Percentiles rank a stretch among this genome's conserved stretches.
Conservation (phyloP, 2,113 vertebrate genomes). For the Bubo scandiacus region DNA sequence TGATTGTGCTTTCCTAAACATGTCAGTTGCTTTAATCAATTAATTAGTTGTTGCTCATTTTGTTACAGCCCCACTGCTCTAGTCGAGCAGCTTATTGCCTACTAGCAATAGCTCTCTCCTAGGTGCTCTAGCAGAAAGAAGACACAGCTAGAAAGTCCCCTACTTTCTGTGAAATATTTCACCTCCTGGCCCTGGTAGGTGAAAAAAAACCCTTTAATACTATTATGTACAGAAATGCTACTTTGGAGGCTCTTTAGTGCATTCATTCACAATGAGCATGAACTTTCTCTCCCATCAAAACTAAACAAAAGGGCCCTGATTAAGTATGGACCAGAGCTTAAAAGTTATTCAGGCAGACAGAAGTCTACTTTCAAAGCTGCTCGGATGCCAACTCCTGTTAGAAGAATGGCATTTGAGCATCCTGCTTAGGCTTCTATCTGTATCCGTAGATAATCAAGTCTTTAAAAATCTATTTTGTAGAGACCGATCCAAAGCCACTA, state of each 20-base stretch:
- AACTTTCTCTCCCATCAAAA: neutral
- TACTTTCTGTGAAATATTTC: neutral
- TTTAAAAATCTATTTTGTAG: neutral
- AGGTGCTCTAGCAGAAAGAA: neutral
- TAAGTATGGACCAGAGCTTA: neutral
- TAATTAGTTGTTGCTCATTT: neutral
- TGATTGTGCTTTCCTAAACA: neutral
- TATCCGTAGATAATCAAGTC: neutral
- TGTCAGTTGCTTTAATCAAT: neutral
- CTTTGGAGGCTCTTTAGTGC: neutral
- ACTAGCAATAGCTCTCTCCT: too few relatives aligned
- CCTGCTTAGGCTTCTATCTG: neutral
- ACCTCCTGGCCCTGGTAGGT: neutral
- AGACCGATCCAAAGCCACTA: neutral
- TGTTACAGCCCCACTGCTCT: neutral
- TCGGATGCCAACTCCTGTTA: neutral
- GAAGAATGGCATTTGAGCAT: neutral
- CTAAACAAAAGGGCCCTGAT: neutral
- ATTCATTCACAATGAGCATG: neutral
- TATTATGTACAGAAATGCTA: neutral
- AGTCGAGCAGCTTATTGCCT: neutral
- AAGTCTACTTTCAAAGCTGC: neutral
- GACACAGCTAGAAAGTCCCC: neutral
- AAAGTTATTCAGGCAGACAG: neutral
- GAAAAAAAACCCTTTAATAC: neutral